Evolutionary conservation across 2,113 vertebrate species (phyloP).

Genomic region (Cariama cristata): DNA sequence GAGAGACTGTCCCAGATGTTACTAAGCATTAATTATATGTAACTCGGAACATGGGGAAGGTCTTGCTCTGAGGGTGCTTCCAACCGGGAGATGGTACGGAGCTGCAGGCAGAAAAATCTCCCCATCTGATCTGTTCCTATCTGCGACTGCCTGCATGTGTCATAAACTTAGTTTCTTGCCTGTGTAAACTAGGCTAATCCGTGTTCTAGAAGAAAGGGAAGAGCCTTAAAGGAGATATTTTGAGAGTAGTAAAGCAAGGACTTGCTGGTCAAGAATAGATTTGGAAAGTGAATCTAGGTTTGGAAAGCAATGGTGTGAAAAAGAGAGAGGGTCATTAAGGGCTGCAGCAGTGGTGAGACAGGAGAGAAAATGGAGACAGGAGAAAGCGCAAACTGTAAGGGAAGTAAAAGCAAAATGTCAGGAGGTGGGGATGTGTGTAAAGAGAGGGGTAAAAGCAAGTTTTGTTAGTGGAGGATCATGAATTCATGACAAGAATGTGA

Average conservation of each 20-base stretch:
- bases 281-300: background rate
- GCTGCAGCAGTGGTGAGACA: background rate
- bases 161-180: background rate
- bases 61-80: background rate
- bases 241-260: background rate
- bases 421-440: background rate
- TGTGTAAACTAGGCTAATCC: background rate
- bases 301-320: background rate
- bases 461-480: background rate
- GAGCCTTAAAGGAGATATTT: background rate
- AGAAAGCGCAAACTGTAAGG: background rate
- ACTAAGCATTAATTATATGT: background rate
- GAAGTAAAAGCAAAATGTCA: background rate
- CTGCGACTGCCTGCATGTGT: background rate
- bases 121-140: background rate
- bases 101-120: background rate
- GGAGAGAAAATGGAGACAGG: background rate
- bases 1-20: background rate
- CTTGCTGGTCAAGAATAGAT: background rate
- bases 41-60: background rate
- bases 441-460: background rate
- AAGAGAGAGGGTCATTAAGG: background rate
- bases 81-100: background rate
- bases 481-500: background rate
- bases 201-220: background rate